Percentiles rank a stretch among this genome's conserved stretches.
phyloP scores from a whole-genome alignment of 2,797 vertebrate genomes.

The Salmo trutta region DNA sequence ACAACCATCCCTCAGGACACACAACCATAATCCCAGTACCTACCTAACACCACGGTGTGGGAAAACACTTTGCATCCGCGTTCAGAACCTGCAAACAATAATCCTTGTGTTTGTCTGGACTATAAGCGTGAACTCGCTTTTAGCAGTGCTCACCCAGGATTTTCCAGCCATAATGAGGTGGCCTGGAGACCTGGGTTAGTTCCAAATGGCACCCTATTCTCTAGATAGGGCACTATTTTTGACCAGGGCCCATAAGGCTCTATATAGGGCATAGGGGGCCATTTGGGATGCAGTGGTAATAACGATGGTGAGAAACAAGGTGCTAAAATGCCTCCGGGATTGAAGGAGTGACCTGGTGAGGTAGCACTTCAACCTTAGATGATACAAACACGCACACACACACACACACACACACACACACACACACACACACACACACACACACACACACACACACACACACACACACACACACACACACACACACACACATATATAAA shows the following conservation, averaged over 20 bases:
- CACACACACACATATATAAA: conserved; percentile 38
- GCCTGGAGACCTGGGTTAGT: conserved; percentile 6
- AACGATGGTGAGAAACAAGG: conserved; percentile 40
- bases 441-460: neutral
- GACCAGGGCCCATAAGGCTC: too few species aligned
- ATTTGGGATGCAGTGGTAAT: neutral
- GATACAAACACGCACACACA: neutral
- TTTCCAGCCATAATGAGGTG: conserved; percentile 42
- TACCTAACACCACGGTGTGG: neutral
- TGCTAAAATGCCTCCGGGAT: conserved; percentile 36
- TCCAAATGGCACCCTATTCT: neutral
- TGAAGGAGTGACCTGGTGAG: conserved; percentile 57
- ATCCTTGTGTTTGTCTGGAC: conserved; percentile 24
- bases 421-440: too few species aligned
- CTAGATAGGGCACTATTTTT: neutral
- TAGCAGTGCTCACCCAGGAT: neutral
- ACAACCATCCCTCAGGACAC: neutral
- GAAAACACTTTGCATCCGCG: conserved; percentile 23
- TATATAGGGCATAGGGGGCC: neutral
- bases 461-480: neutral
- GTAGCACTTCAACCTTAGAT: conserved; percentile 60
- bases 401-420: too few species aligned
- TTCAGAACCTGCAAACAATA: conserved; percentile 33
- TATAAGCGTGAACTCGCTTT: conserved; percentile 1
- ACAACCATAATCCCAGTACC: too few species aligned